Evolutionary conservation across 1,140 invertebrate genomes (phyloP).

Genomic region (Zophobas atratus): DNA sequence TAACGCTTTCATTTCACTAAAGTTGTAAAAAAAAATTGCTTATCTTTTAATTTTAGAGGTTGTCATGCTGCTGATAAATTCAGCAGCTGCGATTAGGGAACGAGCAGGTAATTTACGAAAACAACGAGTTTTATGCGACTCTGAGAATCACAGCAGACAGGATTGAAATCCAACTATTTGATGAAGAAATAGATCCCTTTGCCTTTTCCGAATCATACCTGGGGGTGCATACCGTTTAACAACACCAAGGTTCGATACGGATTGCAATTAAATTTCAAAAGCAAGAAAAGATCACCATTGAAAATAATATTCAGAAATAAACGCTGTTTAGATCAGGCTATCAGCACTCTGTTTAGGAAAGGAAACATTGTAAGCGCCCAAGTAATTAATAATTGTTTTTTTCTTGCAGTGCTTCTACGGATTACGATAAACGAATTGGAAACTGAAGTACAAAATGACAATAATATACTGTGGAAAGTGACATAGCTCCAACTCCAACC

Average conservation of each 20-base stretch:
- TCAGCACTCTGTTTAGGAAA: background rate
- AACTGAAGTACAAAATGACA: background rate
- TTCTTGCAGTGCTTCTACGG: background rate
- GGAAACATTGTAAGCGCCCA: background rate
- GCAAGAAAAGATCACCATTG: background rate
- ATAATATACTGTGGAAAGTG: background rate
- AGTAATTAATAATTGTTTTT: background rate
- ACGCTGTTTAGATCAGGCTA: background rate
- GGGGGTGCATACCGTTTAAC: background rate
- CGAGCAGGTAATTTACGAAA: background rate
- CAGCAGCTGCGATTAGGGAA: constrained; percentile 3
- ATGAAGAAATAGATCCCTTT: background rate
- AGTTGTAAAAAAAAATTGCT: constrained; percentile 13
- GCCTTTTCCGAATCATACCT: background rate
- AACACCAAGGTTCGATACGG: background rate
- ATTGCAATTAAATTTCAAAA: background rate
- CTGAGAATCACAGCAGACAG: constrained; percentile 4
- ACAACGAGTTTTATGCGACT: background rate
- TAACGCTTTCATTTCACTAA: background rate
- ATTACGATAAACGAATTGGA: background rate
- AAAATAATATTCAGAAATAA: background rate
- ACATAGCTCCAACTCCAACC: background rate
- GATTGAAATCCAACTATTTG: background rate
- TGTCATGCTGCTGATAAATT: constrained; percentile 16
- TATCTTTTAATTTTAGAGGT: constrained; percentile 14